A percentile compares a stretch with the other conserved stretches of the same genome.
These are phyloP conservation scores for Thunnus albacares DNA, from an alignment of 2,797 vertebrate genomes.

Conservation along the genomic window DNA sequence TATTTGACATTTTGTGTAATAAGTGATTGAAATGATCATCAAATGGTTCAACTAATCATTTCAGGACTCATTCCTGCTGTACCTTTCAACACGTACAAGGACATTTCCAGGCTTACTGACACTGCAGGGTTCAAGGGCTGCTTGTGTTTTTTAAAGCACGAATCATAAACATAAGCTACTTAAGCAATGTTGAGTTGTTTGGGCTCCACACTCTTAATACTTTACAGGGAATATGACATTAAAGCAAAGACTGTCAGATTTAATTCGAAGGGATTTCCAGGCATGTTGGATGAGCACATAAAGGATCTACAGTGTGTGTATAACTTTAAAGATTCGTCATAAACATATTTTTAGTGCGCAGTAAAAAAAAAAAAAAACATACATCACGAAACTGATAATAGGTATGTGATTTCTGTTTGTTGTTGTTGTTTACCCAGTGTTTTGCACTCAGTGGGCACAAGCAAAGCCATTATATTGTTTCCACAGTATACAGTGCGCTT, in stretches of 20 bases:
- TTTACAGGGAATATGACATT: background rate
- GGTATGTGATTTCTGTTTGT: background rate
- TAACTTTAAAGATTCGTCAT: background rate
- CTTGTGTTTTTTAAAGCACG: background rate
- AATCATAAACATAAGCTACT: slow-evolving; percentile 12
- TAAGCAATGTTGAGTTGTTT: background rate
- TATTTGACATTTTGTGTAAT: slow-evolving; percentile 9
- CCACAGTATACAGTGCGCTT: slow-evolving; percentile 23
- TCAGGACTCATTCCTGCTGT: background rate
- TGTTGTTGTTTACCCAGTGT: background rate
- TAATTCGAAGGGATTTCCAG: slow-evolving; percentile 10
- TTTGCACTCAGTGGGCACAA: slow-evolving; percentile 15
- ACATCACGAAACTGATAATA: background rate
- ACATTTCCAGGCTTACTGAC: background rate
- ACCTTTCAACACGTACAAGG: background rate
- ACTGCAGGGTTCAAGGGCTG: background rate
- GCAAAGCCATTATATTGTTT: slow-evolving; percentile 30
- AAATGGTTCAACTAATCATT: background rate
- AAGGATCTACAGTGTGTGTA: background rate
- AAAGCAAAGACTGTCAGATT: slow-evolving; percentile 11
- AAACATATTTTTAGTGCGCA: background rate
- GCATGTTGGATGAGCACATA: background rate
- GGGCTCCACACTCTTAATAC: background rate
- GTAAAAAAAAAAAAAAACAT: background rate
- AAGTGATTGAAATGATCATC: background rate